These are phyloP conservation scores for Eristalis arbustorum DNA, from an alignment of 2,888 invertebrate genomes.

Conservation along the genomic window DNA sequence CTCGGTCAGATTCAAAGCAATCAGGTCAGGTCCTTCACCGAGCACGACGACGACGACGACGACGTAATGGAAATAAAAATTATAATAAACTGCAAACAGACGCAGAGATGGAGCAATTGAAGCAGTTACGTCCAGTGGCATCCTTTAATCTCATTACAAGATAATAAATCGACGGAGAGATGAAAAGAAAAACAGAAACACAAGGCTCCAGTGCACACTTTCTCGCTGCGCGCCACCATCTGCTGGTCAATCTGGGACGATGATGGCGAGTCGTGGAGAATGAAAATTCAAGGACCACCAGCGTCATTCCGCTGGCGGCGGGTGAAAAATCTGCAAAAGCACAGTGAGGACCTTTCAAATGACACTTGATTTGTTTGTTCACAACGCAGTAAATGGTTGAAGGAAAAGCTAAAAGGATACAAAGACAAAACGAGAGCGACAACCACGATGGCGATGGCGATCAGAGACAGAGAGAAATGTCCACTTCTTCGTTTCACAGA, in stretches of 20 bases:
- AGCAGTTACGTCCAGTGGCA: not conserved
- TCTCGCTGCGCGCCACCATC: not conserved
- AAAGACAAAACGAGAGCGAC: conserved; percentile 36
- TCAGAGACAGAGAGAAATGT: conserved; percentile 11
- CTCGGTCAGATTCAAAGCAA: not conserved
- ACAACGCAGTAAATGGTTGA: conserved; percentile 45
- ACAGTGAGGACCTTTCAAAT: conserved; percentile 31
- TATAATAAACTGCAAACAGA: not conserved
- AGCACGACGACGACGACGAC: not conserved
- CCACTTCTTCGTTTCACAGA: not conserved
- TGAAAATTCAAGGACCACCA: not conserved
- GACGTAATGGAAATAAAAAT: not conserved
- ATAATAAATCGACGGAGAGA: not conserved
- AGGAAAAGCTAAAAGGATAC: conserved; percentile 50
- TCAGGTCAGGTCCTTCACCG: not conserved
- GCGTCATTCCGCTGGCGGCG: not conserved
- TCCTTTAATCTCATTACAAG: conserved; percentile 1
- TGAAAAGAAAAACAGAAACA: not conserved
- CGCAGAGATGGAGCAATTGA: not conserved
- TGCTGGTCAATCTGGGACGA: not conserved
- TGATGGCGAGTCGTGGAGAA: not conserved
- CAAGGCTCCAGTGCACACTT: not conserved
- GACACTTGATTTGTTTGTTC: conserved; percentile 64
- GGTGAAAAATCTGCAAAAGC: not conserved
- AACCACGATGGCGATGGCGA: not conserved